A percentile compares a stretch with the other conserved stretches of the same genome.
These are phyloP conservation scores for Verasper variegatus DNA, from an alignment of 2,113 vertebrate species.

Conservation along the genomic window DNA sequence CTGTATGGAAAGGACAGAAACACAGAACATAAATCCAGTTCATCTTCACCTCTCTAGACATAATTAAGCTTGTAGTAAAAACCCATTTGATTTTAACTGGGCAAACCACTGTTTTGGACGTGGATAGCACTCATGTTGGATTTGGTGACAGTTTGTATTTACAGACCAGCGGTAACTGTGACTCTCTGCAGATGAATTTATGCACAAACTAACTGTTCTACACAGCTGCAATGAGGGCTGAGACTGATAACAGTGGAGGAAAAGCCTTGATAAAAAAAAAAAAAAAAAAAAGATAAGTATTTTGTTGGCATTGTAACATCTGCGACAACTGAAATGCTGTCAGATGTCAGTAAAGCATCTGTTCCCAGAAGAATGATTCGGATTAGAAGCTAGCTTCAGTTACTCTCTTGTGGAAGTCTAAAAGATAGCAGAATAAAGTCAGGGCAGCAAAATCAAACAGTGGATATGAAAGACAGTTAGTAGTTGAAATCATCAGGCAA, in stretches of 20 bases:
- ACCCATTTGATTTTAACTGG: constrained; percentile 29
- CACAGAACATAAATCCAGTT: constrained; percentile 49
- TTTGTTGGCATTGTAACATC: constrained; percentile 22
- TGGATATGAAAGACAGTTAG: constrained; percentile 67
- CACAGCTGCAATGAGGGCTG: constrained; percentile 7
- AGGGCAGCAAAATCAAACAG: constrained; percentile 58
- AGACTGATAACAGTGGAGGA: not conserved
- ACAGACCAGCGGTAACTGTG: constrained; percentile 9
- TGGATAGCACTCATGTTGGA: constrained; percentile 27
- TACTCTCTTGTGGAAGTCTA: constrained; percentile 29
- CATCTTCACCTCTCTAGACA: constrained; percentile 26
- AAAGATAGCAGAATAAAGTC: constrained; percentile 39
- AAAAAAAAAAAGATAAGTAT: not conserved
- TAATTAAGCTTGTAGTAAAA: constrained; percentile 44
- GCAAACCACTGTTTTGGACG: constrained; percentile 10
- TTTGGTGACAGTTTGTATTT: constrained; percentile 27
- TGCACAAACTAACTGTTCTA: constrained; percentile 26
- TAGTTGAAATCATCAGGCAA: constrained; percentile 73
- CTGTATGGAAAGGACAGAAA: constrained; percentile 54
- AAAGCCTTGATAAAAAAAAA: constrained; percentile 4
- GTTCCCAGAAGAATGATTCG: constrained; percentile 33
- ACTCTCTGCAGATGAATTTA: constrained; percentile 20
- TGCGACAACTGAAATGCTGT: constrained; percentile 15
- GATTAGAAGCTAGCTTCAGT: constrained; percentile 59
- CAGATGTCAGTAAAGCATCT: constrained; percentile 36